phyloP scores from a whole-genome alignment of 2,113 vertebrate species.

The Pseudonaja textilis region DNA sequence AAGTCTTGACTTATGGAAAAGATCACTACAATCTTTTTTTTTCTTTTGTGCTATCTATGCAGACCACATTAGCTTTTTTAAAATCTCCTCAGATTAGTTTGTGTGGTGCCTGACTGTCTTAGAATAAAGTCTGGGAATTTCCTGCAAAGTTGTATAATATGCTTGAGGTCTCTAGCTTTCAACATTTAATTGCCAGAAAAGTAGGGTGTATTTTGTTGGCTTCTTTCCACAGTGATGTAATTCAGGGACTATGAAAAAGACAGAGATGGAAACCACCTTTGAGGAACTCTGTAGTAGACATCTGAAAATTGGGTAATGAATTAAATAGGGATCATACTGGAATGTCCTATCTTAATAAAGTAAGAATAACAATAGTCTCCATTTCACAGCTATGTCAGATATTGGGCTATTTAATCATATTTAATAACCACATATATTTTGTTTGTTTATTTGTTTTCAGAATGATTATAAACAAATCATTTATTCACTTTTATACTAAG shows the following conservation, averaged over 20 bases:
- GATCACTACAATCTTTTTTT: background rate
- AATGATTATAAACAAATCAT: background rate
- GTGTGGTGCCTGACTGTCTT: conserved; percentile 52
- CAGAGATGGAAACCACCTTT: conserved; percentile 61
- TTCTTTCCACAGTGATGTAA: conserved; percentile 62
- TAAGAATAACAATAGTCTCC: background rate
- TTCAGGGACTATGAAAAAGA: conserved; percentile 59
- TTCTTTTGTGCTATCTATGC: conserved; percentile 21
- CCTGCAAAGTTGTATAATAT: conserved; percentile 58
- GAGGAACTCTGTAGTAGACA: conserved; percentile 35
- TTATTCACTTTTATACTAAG: background rate
- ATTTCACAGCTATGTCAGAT: background rate
- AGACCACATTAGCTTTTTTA: conserved; percentile 44
- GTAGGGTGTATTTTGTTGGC: conserved; percentile 58
- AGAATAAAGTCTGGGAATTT: conserved; percentile 66
- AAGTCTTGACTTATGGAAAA: conserved; percentile 1
- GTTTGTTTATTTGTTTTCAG: background rate
- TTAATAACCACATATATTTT: background rate
- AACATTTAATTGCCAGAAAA: conserved; percentile 61
- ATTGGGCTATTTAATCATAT: background rate
- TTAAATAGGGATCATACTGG: conserved; percentile 30
- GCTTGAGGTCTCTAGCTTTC: conserved; percentile 60
- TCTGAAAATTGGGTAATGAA: conserved; percentile 30
- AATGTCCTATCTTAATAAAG: conserved; percentile 14
- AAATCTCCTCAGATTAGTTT: conserved; percentile 39